phyloP scores from a whole-genome alignment of 2,797 vertebrate species.

The Fratercula arctica region DNA sequence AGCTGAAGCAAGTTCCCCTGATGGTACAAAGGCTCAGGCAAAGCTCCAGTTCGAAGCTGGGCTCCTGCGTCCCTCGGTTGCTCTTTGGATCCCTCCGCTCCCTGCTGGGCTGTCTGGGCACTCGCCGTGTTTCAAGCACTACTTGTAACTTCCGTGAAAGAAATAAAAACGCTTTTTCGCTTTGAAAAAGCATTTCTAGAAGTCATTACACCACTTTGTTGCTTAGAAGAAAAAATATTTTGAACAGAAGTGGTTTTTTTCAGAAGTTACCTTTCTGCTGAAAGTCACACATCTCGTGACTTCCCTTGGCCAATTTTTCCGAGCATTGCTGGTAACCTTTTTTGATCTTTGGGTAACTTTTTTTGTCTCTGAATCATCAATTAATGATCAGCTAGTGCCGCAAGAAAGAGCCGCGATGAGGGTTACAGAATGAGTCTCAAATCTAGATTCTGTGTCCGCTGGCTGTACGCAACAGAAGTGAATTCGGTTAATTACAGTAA shows the following conservation, averaged over 20 bases:
- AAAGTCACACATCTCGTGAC: neutral
- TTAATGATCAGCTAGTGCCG: neutral
- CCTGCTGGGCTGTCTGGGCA: neutral
- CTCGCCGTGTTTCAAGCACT: neutral
- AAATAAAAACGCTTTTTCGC: accelerated
- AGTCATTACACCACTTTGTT: neutral
- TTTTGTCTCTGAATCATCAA: neutral
- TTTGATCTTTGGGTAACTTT: neutral
- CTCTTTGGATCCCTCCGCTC: neutral
- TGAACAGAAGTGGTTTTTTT: neutral
- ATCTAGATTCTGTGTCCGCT: neutral
- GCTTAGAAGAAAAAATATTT: neutral
- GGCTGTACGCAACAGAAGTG: neutral
- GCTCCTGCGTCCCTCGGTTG: accelerated
- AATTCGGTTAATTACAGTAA: neutral
- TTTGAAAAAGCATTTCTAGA: neutral
- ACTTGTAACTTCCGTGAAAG: too few species aligned
- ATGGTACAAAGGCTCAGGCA: accelerated
- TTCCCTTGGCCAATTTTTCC: neutral
- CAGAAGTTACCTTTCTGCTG: neutral
- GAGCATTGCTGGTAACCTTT: neutral
- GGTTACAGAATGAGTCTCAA: neutral
- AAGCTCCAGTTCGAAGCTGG: too few species aligned
- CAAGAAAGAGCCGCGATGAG: neutral
- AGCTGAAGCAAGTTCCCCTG: neutral